Conservation (phyloP, 2,113 vertebrate species). For the Prionailurus viverrinus region DNA sequence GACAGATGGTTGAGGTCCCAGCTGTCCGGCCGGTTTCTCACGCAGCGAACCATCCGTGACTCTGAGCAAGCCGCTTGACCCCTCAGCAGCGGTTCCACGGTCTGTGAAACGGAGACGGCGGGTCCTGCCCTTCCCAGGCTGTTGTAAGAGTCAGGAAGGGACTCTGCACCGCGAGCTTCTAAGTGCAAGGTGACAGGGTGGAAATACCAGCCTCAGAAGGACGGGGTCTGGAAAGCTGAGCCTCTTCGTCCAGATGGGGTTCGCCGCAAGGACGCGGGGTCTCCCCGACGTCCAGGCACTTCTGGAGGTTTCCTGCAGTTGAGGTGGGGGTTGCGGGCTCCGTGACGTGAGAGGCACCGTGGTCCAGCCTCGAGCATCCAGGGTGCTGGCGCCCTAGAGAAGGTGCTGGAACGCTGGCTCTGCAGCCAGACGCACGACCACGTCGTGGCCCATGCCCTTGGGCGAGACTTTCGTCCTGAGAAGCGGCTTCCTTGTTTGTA, state of each 20-base stretch:
- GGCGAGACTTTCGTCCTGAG: neutral
- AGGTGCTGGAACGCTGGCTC: too few species aligned
- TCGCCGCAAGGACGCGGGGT: accelerated
- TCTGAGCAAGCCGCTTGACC: accelerated
- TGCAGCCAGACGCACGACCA: accelerated
- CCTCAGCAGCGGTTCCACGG: neutral
- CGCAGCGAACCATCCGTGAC: accelerated
- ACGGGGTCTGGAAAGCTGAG: accelerated
- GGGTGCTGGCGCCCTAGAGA: accelerated
- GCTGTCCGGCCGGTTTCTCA: neutral
- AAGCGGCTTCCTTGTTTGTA: accelerated
- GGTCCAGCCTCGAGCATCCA: accelerated
- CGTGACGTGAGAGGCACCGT: neutral
- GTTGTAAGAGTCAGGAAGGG: too few species aligned
- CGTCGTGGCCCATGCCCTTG: accelerated
- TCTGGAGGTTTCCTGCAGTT: neutral
- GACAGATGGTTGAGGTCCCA: accelerated
- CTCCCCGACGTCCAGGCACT: neutral
- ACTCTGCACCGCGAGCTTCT: neutral
- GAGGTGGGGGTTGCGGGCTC: neutral
- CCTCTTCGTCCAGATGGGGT: neutral
- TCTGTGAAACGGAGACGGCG: neutral
- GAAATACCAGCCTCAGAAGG: neutral
- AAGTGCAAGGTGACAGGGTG: neutral
- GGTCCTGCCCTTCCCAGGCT: neutral